Percentiles rank a stretch among this genome's conserved stretches.
Conservation (phyloP, 2,797 vertebrate species). For the Sparus aurata region DNA sequence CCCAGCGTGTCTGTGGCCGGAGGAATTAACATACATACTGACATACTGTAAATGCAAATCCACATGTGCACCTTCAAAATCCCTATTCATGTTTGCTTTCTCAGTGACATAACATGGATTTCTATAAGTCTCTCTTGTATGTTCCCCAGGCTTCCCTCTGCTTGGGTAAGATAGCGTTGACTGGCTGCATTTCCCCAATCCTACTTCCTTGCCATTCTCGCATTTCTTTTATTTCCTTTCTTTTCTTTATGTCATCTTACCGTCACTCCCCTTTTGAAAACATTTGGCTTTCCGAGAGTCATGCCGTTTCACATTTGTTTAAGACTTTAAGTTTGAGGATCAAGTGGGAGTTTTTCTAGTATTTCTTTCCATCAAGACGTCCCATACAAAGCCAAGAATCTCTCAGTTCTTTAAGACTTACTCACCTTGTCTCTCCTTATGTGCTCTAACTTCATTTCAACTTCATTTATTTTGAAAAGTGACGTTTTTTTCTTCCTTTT, state of each 20-base stretch:
- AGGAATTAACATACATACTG: not conserved
- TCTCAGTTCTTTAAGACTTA: not conserved
- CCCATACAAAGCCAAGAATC: not conserved
- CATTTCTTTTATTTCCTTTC: not conserved
- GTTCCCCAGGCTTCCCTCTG: slow-evolving; percentile 15
- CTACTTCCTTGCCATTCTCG: not conserved
- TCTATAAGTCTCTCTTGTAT: slow-evolving; percentile 16
- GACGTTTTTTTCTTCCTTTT: not conserved
- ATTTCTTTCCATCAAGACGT: slow-evolving; percentile 1
- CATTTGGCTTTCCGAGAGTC: not conserved
- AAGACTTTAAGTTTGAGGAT: not conserved
- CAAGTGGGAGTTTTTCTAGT: not conserved
- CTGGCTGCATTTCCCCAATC: slow-evolving; percentile 16
- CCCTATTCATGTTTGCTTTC: slow-evolving; percentile 1
- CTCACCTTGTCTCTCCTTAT: not conserved
- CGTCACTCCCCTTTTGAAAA: slow-evolving; percentile 4
- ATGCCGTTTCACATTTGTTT: not conserved
- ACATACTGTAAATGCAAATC: not conserved
- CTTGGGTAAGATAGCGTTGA: slow-evolving; percentile 28
- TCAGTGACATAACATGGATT: slow-evolving; percentile 11
- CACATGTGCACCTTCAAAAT: slow-evolving; percentile 3
- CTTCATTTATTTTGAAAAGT: not conserved
- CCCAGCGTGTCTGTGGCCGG: slow-evolving; percentile 2
- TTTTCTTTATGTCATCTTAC: not conserved
- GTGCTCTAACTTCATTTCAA: not conserved